Evolutionary conservation across 2,888 invertebrate genomes (phyloP), one percentile per base, ranked within the genome.

Genomic region (Hypomecis atomaria): DNA sequence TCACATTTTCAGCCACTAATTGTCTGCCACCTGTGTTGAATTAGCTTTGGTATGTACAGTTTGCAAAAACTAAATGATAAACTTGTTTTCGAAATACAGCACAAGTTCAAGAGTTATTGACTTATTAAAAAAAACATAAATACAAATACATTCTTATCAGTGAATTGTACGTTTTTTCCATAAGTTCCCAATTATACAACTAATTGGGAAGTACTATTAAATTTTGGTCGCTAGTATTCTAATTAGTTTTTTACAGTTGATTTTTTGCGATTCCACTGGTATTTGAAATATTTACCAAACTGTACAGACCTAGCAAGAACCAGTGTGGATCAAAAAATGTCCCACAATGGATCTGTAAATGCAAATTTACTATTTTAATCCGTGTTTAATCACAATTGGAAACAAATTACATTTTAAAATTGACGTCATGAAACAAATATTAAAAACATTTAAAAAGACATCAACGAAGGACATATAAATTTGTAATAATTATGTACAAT

Each of bases 401-500:
- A 60, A 38, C 23, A 53, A 44, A 33, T 34, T 37, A 38, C 47
- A 48, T 11, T 33, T 34, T 33, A 44, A 7, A 54, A 9, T 34
- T 49, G 43, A 55, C 6, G 13, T 60, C 6, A 60, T 48, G 33
- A 45, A n/a, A 61, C 13, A 57, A 38, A 36, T 48, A 48, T 34
- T 13, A 55, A 45, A 11, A 52, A 67, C 59, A 59, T 60, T 56
- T 7, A 57, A 3, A 45, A 53, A 65, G 52, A 55, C 52, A 67
- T 65, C 13, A 48, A 55, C 60, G 50, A 23, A 60, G 54, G 48
- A 68, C 66, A 65, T 52, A 38, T 59, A 52, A 59, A 43, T 59
- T 59, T 44, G 9, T 45, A 50, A 55, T 62, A 56, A 34, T 34
- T 55, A 71, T 73, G 62, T 72, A 70, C 71, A 72, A 65, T 70